Evolutionary conservation across 2,888 invertebrate species (phyloP).

Genomic region (Siphonodentalium dalli): DNA sequence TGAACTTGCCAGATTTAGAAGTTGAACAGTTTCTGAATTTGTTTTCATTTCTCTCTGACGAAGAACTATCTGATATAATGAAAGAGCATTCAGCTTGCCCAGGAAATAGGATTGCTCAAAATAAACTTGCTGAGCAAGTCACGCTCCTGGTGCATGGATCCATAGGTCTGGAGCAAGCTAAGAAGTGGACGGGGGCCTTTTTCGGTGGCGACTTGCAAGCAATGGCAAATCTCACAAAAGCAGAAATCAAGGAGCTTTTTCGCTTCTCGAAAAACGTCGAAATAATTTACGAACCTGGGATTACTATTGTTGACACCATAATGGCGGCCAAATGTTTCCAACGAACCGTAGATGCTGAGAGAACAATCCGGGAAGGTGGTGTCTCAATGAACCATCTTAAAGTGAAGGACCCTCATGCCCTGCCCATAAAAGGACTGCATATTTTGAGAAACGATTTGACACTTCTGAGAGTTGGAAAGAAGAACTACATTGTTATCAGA

Average conservation of each 20-base stretch:
- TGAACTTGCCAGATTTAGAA: constrained; percentile 84
- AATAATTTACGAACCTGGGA: constrained; percentile 77
- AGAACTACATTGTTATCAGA: neutral
- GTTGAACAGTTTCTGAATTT: constrained; percentile 81
- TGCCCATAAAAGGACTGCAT: constrained; percentile 80
- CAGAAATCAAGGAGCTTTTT: constrained; percentile 78
- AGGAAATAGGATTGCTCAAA: constrained; percentile 82
- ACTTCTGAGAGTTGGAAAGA: constrained; percentile 83
- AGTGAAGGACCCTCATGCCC: constrained; percentile 78
- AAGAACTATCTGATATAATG: constrained; percentile 78
- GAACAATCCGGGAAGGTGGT: constrained; percentile 86
- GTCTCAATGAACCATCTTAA: constrained; percentile 90
- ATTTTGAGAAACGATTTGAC: constrained; percentile 84
- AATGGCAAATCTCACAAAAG: constrained; percentile 72
- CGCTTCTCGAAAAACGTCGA: constrained; percentile 76
- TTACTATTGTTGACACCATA: constrained; percentile 82
- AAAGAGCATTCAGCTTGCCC: constrained; percentile 77
- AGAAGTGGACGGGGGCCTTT: constrained; percentile 58
- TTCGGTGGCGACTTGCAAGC: constrained; percentile 60
- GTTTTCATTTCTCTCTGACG: constrained; percentile 79
- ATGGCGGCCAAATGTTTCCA: constrained; percentile 84
- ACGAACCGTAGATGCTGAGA: too few relatives aligned
- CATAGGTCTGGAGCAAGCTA: constrained; percentile 73
- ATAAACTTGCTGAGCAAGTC: constrained; percentile 83
- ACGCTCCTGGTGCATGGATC: constrained; percentile 91